Percentiles rank a stretch among this genome's conserved stretches.
Evolutionary conservation across 2,113 vertebrate species (phyloP).

Genomic region (Poecile atricapillus): DNA sequence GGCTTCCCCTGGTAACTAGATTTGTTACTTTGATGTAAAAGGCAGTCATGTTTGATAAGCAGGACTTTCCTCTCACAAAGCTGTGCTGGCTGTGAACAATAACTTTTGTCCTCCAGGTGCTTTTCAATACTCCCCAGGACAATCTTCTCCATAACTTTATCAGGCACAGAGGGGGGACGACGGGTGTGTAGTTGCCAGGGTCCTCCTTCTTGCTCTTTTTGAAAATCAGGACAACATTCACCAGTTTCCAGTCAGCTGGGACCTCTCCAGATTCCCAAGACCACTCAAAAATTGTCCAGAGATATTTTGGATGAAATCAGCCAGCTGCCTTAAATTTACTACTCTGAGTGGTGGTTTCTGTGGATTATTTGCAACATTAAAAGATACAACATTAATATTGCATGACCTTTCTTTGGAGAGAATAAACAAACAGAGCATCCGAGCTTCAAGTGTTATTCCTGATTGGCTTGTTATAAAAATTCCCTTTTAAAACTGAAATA

Average conservation of each 20-base stretch:
- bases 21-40: neutral
- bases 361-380: neutral
- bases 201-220: neutral
- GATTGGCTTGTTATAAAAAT: constrained; percentile 30
- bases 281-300: neutral
- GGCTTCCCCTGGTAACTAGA: neutral
- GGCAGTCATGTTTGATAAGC: neutral
- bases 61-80: neutral
- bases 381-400: constrained; percentile 17
- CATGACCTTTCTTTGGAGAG: neutral
- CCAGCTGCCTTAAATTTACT: neutral
- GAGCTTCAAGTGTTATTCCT: neutral
- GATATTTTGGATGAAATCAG: neutral
- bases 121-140: neutral
- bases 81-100: neutral
- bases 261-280: neutral
- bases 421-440: neutral
- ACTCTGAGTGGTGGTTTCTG: neutral
- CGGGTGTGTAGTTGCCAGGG: neutral
- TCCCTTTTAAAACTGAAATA: constrained; percentile 30
- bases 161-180: neutral
- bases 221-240: neutral
- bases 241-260: neutral
- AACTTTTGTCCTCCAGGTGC: too few species aligned
- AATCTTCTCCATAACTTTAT: neutral